Evolutionary conservation across 2,888 invertebrate genomes (phyloP).

Genomic region (Coelopa pilipes): DNA sequence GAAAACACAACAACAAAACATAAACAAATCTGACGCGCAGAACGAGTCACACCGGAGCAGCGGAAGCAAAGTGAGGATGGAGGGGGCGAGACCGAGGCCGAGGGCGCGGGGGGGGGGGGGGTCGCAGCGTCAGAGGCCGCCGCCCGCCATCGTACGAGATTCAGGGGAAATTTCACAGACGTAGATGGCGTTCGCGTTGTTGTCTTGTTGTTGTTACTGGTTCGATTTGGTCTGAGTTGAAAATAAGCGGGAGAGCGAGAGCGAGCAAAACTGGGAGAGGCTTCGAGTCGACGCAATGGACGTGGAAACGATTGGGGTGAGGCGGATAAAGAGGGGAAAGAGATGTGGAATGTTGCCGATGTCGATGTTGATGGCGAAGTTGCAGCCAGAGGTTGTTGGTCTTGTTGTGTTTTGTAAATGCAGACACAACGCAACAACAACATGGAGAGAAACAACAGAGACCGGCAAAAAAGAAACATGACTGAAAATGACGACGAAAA

Average conservation of each 20-base stretch:
- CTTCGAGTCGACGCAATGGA: too few relatives aligned
- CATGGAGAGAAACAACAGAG: not conserved
- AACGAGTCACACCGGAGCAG: not conserved
- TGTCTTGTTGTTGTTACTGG: constrained; percentile 23
- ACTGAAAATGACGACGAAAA: constrained; percentile 25
- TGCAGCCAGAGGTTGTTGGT: too few relatives aligned
- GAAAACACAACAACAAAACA: too few relatives aligned
- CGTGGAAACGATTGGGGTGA: too few relatives aligned
- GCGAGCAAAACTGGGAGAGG: too few relatives aligned
- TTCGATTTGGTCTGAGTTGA: not conserved
- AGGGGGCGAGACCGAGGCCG: constrained; percentile 36
- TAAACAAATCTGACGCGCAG: too few relatives aligned
- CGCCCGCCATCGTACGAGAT: constrained; percentile 59
- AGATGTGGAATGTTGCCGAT: too few relatives aligned
- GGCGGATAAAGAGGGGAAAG: too few relatives aligned
- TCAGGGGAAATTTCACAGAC: constrained; percentile 56
- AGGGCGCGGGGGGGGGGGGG: not conserved
- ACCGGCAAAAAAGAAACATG: constrained; percentile 6
- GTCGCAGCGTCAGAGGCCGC: constrained; percentile 51
- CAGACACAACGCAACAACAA: constrained; percentile 32
- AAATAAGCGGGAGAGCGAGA: too few relatives aligned
- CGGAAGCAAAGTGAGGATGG: constrained; percentile 19
- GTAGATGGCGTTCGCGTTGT: too few relatives aligned
- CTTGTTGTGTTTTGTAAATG: too few relatives aligned
- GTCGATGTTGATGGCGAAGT: too few relatives aligned